These are phyloP conservation scores for Rhinichthys osculus DNA, from an alignment of 2,797 vertebrate genomes.

Conservation along the genomic window DNA sequence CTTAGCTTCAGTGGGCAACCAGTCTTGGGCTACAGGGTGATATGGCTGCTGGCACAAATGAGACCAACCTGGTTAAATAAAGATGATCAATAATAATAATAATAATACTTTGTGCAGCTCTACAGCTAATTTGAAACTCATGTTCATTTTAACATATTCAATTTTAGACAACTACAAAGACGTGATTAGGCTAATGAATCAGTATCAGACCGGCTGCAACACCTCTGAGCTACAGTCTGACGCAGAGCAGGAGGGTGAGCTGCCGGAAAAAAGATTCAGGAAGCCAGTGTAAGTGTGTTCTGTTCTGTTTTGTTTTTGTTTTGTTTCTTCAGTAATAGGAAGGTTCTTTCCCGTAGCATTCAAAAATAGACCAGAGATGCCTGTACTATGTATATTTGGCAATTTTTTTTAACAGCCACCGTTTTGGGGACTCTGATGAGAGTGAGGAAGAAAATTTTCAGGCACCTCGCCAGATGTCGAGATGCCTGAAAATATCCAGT, in stretches of 20 bases:
- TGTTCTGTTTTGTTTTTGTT: neutral
- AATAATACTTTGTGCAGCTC: too few relatives aligned
- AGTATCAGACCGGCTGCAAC: neutral
- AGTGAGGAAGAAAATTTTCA: conserved; percentile 6
- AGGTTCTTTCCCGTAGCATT: neutral
- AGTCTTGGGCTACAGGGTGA: too few relatives aligned
- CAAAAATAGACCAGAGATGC: conserved; percentile 16
- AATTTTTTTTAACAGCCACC: conserved; percentile 19
- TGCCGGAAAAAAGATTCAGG: neutral
- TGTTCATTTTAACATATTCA: neutral
- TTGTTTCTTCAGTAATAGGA: neutral
- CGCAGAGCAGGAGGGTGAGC: neutral
- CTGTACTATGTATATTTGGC: conserved; percentile 12
- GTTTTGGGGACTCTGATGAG: neutral
- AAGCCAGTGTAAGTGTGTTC: neutral
- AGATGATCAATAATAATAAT: too few relatives aligned
- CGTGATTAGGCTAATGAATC: neutral
- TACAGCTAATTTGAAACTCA: neutral
- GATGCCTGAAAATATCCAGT: too few relatives aligned
- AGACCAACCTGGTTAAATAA: too few relatives aligned
- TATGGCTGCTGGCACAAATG: too few relatives aligned
- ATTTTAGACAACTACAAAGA: neutral
- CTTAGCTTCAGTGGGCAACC: too few relatives aligned
- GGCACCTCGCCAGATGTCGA: too few relatives aligned
- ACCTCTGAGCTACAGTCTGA: neutral